These are phyloP conservation scores for Heliconius nattereri DNA, from an alignment of 1,140 invertebrate genomes.

Conservation along the genomic window DNA sequence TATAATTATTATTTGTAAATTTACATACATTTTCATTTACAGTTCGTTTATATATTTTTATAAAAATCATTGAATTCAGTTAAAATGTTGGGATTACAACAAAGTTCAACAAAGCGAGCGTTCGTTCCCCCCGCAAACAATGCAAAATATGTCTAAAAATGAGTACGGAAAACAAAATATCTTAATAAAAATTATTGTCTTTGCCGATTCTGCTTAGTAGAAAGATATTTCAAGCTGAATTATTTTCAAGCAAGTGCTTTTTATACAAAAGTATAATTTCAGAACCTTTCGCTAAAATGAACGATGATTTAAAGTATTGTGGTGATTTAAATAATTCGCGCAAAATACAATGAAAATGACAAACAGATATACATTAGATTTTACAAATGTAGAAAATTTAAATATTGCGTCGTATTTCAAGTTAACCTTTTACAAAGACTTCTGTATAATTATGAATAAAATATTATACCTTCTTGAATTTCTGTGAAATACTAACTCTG, in stretches of 20 bases:
- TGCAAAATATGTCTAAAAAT: no score
- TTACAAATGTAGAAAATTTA: not conserved
- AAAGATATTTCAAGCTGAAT: no score
- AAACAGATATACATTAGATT: not conserved
- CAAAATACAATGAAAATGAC: not conserved
- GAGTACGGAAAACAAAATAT: no score
- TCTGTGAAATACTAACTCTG: not conserved
- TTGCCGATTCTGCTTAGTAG: no score
- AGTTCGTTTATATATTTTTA: no score
- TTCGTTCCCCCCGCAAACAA: no score
- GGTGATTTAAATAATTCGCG: not conserved
- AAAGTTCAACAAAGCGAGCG: no score
- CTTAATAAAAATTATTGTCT: no score
- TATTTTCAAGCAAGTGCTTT: no score
- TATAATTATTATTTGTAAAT: not conserved
- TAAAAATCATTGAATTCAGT: no score
- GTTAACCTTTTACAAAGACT: not conserved
- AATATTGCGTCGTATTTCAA: not conserved
- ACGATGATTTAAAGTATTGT: no score
- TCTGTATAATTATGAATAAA: constrained; percentile 7
- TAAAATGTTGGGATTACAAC: no score
- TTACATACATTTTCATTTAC: not conserved
- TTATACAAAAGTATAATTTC: not conserved
- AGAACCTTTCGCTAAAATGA: not conserved
- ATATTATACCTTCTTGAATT: not conserved